Evolutionary conservation across 2,888 invertebrate species (phyloP).

Genomic region (Anthophora plumipes): DNA sequence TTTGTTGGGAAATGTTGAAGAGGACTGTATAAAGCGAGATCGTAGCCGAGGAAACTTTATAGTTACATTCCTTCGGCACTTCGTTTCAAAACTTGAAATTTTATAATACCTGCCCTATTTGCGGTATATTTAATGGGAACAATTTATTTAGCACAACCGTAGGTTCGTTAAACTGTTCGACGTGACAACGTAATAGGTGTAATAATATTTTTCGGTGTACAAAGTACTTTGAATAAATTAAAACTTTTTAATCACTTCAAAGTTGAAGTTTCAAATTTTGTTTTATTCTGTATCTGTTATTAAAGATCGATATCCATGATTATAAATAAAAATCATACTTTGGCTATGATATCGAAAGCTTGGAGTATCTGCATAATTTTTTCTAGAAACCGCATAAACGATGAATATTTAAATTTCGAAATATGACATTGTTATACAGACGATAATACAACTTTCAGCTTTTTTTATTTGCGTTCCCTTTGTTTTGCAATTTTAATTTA

Average conservation of each 20-base stretch:
- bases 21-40: slow-evolving; percentile 18
- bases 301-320: neutral
- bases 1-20: slow-evolving; percentile 27
- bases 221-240: neutral
- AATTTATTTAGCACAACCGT: neutral
- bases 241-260: neutral
- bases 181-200: neutral
- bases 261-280: neutral
- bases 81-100: slow-evolving; percentile 5
- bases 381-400: neutral
- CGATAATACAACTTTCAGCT: too few relatives aligned
- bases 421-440: too few relatives aligned
- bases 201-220: neutral
- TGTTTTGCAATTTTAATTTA: too few relatives aligned
- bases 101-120: slow-evolving; percentile 1
- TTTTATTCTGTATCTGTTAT: neutral
- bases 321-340: neutral
- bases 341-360: neutral
- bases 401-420: neutral
- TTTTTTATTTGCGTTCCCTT: too few relatives aligned
- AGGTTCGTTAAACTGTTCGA: neutral
- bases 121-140: neutral
- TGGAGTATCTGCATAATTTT: neutral
- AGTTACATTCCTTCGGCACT: slow-evolving; percentile 3
- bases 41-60: slow-evolving; percentile 8